phyloP scores from a whole-genome alignment of 2,888 invertebrate genomes.

The Caenorhabditis plicata region DNA sequence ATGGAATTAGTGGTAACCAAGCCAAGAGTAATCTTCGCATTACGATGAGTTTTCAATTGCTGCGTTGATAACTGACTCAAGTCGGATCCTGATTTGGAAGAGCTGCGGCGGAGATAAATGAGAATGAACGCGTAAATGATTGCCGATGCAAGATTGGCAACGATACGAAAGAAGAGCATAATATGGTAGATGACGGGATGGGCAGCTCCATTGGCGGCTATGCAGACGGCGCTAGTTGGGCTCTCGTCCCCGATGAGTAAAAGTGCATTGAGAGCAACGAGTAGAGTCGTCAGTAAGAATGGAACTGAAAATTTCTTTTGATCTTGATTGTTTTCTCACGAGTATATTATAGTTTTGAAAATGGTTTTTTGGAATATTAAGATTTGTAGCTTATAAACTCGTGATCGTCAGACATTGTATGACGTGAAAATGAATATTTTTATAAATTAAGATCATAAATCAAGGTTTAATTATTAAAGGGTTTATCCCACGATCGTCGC shows the following conservation, averaged over 20 bases:
- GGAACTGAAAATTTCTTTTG: slow-evolving; percentile 31
- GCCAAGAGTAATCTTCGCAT: slow-evolving; percentile 37
- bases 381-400: too few species aligned
- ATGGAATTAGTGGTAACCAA: slow-evolving; percentile 36
- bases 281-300: slow-evolving; percentile 1
- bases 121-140: slow-evolving; percentile 31
- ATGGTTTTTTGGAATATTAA: too few species aligned
- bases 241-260: slow-evolving; percentile 12
- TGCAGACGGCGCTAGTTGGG: slow-evolving; percentile 19
- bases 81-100: slow-evolving; percentile 15
- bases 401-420: too few species aligned
- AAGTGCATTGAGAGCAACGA: slow-evolving; percentile 21
- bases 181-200: slow-evolving; percentile 33
- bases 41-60: slow-evolving; percentile 34
- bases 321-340: too few species aligned
- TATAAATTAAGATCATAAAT: too few species aligned
- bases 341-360: too few species aligned
- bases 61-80: slow-evolving; percentile 15
- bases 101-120: slow-evolving; percentile 24
- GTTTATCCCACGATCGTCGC: too few species aligned
- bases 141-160: slow-evolving; percentile 32
- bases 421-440: too few species aligned
- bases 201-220: slow-evolving; percentile 42
- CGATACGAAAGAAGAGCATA: slow-evolving; percentile 33
- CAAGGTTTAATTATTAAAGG: too few species aligned